These are phyloP conservation scores for Vimba vimba DNA, from an alignment of 2,113 vertebrate species.

Conservation along the genomic window DNA sequence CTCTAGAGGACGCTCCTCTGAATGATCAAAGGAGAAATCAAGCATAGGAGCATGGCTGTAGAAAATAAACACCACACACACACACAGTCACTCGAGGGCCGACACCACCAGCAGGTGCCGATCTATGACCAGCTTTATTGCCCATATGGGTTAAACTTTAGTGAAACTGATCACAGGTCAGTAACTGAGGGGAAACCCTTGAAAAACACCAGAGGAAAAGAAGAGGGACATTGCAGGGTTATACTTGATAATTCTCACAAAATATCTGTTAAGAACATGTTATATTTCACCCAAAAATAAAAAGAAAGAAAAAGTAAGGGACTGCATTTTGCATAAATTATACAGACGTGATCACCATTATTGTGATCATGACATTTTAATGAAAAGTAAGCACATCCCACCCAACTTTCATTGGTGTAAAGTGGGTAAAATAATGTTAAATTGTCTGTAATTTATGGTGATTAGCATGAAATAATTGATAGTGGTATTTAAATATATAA, in stretches of 20 bases:
- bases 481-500: not conserved
- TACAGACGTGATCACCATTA: too few species aligned
- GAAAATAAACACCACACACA: slow-evolving; percentile 78
- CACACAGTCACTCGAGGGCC: slow-evolving; percentile 67
- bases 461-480: not conserved
- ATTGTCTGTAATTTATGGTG: not conserved
- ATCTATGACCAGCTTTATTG: slow-evolving; percentile 30
- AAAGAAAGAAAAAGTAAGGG: not conserved
- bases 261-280: not conserved
- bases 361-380: not conserved
- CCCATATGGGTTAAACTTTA: not conserved
- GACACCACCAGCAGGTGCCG: slow-evolving; percentile 38
- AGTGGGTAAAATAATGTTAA: not conserved
- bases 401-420: not conserved
- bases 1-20: slow-evolving; percentile 95
- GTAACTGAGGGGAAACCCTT: slow-evolving; percentile 19
- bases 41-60: slow-evolving; percentile 91
- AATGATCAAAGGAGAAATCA: slow-evolving; percentile 98
- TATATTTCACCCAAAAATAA: not conserved
- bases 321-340: not conserved
- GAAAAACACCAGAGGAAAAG: not conserved
- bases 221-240: slow-evolving; percentile 7
- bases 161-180: slow-evolving; percentile 9
- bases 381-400: not conserved
- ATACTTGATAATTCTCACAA: not conserved